Base-by-base conservation (phyloP, 1,140 invertebrate genomes). In the Neotoxoptera formosana region DNA sequence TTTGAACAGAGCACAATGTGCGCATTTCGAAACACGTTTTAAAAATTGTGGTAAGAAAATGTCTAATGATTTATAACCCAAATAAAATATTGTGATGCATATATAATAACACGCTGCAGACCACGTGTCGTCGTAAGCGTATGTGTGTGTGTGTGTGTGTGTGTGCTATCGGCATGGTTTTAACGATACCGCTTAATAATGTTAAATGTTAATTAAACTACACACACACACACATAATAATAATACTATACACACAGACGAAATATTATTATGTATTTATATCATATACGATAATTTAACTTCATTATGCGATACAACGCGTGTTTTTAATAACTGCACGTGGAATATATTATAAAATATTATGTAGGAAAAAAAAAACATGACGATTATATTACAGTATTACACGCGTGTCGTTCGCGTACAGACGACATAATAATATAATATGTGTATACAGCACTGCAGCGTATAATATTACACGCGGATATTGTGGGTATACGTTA, bases 121-220 rank as follows among this genome's bases (percentile, higher is more conserved):
- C 30, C 60, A 67, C 17, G 60, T 67, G 60, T 67, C 60, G 60
- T 67, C 60, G 30, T 67, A 67, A 17, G 60, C 14, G 60, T 9
- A 17, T 25, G 23, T 30, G 60, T 30, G 56, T 30, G 60, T 67
- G 60, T 67, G 60, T 67, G 30, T 67, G 60, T n/a, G 20, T 21
- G 51, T 21, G 51, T 6, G 51, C 60, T 67, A 67, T 67, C 60
- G 60, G 30, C 14, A 67, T 17, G 36, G 23, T 84, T 84, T 84
- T 84, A 41, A 84, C 83, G 23, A 84, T 25, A 84, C 36, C 21
- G 36, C 60, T 67, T 67, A n/a, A 67, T 67, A 67, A 67, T 67
- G 60, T 67, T 67, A n/a, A 67, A 67, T 67, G 81, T 83, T 83
- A 83, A 83, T 83, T 83, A 83, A 83, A 23, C n/a, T 83, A 20